These are phyloP conservation scores for Pogonophryne albipinna DNA, from an alignment of 2,797 vertebrate genomes.

Conservation along the genomic window DNA sequence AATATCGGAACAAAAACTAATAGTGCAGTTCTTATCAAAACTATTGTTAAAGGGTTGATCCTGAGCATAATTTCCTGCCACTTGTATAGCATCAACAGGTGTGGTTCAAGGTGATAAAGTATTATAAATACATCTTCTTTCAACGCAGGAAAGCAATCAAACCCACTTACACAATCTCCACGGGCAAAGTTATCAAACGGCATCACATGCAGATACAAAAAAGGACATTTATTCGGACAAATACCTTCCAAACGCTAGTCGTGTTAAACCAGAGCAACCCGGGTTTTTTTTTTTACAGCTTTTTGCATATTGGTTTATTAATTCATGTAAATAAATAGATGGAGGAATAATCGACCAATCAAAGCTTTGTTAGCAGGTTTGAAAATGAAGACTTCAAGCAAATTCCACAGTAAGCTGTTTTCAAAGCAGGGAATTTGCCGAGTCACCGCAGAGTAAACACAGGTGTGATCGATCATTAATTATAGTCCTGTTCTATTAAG, in stretches of 20 bases:
- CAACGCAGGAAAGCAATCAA: not conserved
- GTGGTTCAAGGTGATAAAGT: not conserved
- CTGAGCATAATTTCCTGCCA: not conserved
- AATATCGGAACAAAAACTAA: no score
- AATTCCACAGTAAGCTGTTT: no score
- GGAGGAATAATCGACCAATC: no score
- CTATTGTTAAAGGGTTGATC: not conserved
- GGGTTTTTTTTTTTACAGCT: not conserved
- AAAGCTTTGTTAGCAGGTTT: not conserved
- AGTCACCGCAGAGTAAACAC: no score
- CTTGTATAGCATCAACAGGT: not conserved
- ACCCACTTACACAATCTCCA: not conserved
- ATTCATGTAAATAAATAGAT: not conserved
- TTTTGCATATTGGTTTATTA: not conserved
- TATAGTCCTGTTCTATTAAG: no score
- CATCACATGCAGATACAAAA: not conserved
- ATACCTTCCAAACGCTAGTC: not conserved
- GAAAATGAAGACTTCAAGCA: not conserved
- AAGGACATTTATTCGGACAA: not conserved
- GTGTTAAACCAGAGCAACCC: no score
- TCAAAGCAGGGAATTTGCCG: no score
- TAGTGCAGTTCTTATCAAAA: not conserved
- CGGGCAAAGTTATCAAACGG: not conserved
- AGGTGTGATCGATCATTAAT: no score
- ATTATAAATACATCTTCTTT: not conserved